Base-by-base conservation (phyloP, 2,797 vertebrate genomes). In the Tiaroga cobitis region DNA sequence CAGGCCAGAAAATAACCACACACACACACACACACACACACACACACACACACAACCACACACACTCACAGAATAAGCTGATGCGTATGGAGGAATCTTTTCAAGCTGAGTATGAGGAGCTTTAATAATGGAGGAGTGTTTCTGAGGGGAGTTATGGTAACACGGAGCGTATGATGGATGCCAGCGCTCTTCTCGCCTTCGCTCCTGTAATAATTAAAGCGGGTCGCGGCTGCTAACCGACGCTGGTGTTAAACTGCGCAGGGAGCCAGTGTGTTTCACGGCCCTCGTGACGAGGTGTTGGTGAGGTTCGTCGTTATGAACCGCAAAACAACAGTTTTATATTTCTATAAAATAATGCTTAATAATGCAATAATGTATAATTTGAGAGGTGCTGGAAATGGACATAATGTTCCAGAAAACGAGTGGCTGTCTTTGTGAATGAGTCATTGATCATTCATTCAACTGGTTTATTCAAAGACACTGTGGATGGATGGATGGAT, bases 91-190 rank as follows among this genome's bases (percentile, higher is more conserved):
- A 46, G 65, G 39, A 65, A 32, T 29, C 39, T 16, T 79, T 41
- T 26, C 37, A 29, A 41, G 88, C 65, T 51, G 84, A 89, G 91
- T 92, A 91, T 89, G 90, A 92, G 91, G 88, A 67, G 84, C 84
- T 88, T 94, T 81, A 93, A 93, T 94, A 93, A 94, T 94, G 92
- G 78, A 93, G 59, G 37, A 16, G 72, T 59, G 70, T 74, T 78
- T 73, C 77, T 41, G 16, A 21, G 68, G 41, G 67, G 65, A 39
- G 73, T 67, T 77, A 81, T 43, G 41, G 10, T 41, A 41, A 74
- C 32, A 82, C 83, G 68, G 75, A 8, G 69, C 2, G 63, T 80
- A 77, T 86, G 82, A 88, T 88, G 80, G 78, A 74, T 46, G 56
- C 24, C 59, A 37, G 75, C 70, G 59, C 24, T 9, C 13, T n/a